Base-by-base conservation (phyloP, 2,888 invertebrate genomes). In the Platycnemis pennipes region DNA sequence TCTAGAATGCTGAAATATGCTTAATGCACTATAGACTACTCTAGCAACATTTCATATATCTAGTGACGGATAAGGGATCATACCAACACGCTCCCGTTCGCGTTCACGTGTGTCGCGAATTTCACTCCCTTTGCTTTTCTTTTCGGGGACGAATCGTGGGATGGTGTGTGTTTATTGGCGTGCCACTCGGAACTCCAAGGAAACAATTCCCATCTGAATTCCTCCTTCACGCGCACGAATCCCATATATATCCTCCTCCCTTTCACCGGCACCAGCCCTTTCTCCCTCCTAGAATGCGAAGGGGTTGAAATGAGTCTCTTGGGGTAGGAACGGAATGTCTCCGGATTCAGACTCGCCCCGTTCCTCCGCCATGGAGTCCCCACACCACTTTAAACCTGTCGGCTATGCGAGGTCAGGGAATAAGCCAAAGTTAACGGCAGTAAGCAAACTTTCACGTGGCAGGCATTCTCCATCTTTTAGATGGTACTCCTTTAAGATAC, bases 171-270 rank as follows among this genome's bases (percentile, higher is more conserved):
- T 63, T 63, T 63, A 63, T 63, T 63, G 63, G 63, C 63, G 26
- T 63, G 63, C 63, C 63, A 26, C 63, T 63, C 63, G 63, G 63
- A 63, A 63, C 63, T 26, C 26, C 26, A 26, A 63, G 63, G 63
- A 63, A 63, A 63, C 63, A 63, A 63, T 63, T 63, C 63, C 63
- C 63, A 63, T 63, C 63, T 63, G 63, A 63, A 63, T 63, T 63
- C 63, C 63, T 63, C 26, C 63, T 63, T n/a, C n/a, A 26, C 63
- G 63, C n/a, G 5, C n/a, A 26, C 0, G 26, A 2, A 22, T 63
- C n/a, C 63, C 63, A 26, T 26, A n/a, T n/a, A 3, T n/a, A 22
- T 63, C 63, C 26, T n/a, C 63, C 63, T 63, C 0, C 63, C 63
- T 26, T 53, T 26, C 26, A n/a, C 5, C 3, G 63, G 8, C 22